Evolutionary conservation across 2,888 invertebrate species (phyloP).

Genomic region (Proisotoma minuta): DNA sequence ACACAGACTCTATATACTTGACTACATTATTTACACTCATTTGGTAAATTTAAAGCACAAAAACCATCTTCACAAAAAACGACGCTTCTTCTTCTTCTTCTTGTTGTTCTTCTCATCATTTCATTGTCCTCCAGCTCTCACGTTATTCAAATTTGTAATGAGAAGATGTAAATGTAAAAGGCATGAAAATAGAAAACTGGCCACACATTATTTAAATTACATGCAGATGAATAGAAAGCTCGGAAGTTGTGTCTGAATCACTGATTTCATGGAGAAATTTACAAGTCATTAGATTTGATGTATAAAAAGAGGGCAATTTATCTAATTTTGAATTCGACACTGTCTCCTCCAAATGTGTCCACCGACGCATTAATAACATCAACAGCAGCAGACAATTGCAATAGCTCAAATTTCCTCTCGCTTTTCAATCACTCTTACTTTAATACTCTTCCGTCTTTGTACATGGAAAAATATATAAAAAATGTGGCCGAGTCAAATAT

Average conservation of each 20-base stretch:
- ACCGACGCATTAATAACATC: conserved; percentile 14
- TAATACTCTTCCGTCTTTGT: no score
- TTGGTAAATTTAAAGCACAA: background rate
- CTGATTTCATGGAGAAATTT: conserved; percentile 15
- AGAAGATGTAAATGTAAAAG: background rate
- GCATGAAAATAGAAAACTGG: conserved; percentile 1
- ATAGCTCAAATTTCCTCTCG: background rate
- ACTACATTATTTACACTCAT: background rate
- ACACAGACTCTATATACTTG: background rate
- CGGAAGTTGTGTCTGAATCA: no score
- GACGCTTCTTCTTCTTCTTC: no score
- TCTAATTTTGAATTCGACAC: conserved; percentile 9
- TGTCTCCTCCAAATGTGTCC: conserved; percentile 7
- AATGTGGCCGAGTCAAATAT: no score
- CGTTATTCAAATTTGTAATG: background rate
- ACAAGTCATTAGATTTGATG: conserved; percentile 13
- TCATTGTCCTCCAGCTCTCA: background rate
- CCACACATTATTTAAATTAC: background rate
- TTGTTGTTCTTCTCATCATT: no score
- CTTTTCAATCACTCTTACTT: conserved; percentile 5
- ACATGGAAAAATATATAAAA: no score
- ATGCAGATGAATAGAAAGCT: no score
- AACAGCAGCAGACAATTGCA: background rate
- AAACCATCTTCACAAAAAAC: no score
- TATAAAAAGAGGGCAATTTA: conserved; percentile 10